Percentiles rank a stretch among this genome's conserved stretches.
phyloP scores from a whole-genome alignment of 1,140 invertebrate genomes.

The Nasonia vitripennis region DNA sequence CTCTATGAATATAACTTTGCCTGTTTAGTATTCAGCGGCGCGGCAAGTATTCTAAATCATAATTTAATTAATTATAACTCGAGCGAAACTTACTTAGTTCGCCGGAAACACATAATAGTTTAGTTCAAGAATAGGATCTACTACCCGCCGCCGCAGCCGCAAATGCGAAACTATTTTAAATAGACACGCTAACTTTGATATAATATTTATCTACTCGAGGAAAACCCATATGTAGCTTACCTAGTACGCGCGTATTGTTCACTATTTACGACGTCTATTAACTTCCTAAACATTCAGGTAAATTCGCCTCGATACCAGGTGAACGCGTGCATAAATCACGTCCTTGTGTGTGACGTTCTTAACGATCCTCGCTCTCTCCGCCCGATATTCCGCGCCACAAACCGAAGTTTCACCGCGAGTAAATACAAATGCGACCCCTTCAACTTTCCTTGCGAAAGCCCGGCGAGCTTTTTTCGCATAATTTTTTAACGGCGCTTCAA shows the following conservation, averaged over 20 bases:
- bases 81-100: conserved; percentile 2
- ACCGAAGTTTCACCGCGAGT: not conserved
- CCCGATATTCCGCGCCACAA: too few species aligned
- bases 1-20: conserved; percentile 39
- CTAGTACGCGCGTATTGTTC: not conserved
- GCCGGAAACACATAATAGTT: conserved; percentile 10
- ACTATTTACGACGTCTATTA: not conserved
- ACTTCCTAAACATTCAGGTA: not conserved
- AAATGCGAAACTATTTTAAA: not conserved
- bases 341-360: not conserved
- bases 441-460: not conserved
- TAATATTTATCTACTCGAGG: not conserved
- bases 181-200: not conserved
- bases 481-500: not conserved
- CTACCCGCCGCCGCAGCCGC: not conserved
- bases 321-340: not conserved
- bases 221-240: not conserved
- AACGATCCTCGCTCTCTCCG: not conserved
- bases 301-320: not conserved
- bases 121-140: not conserved
- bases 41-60: conserved; percentile 39
- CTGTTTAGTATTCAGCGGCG: conserved; percentile 2
- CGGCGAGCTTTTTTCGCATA: not conserved
- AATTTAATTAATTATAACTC: conserved; percentile 39
- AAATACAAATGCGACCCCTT: not conserved